Conservation (phyloP, 2,113 vertebrate genomes). For the Limnothrissa miodon region DNA sequence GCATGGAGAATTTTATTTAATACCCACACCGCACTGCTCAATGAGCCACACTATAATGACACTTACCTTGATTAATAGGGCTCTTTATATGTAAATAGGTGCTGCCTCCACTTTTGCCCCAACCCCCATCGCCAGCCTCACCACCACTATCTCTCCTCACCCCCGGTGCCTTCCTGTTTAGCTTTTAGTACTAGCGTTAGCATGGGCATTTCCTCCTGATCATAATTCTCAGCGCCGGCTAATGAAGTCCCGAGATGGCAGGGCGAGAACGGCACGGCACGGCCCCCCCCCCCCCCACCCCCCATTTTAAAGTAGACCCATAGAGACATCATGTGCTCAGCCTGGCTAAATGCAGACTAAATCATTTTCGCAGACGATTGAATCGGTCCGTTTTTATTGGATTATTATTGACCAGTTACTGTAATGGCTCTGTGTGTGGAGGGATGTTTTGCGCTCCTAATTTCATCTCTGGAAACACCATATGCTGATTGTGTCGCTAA, state of each 20-base stretch:
- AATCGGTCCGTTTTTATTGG: slow-evolving; percentile 90
- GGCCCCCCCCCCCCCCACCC: too few relatives aligned
- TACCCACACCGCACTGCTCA: slow-evolving; percentile 90
- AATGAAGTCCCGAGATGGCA: slow-evolving; percentile 79
- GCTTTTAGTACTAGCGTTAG: not conserved
- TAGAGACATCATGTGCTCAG: slow-evolving; percentile 85
- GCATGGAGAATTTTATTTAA: slow-evolving; percentile 91
- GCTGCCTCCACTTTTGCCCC: slow-evolving; percentile 72
- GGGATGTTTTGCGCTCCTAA: slow-evolving; percentile 85
- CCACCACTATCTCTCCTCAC: slow-evolving; percentile 58
- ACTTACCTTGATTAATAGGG: slow-evolving; percentile 97
- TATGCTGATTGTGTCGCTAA: slow-evolving; percentile 66
- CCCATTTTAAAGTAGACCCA: slow-evolving; percentile 75
- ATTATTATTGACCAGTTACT: slow-evolving; percentile 82
- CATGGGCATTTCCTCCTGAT: slow-evolving; percentile 40
- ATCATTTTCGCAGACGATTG: slow-evolving; percentile 88
- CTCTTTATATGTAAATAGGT: slow-evolving; percentile 98
- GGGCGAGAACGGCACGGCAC: slow-evolving; percentile 69
- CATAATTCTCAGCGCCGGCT: slow-evolving; percentile 73
- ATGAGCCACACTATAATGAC: slow-evolving; percentile 95
- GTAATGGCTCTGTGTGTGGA: slow-evolving; percentile 86
- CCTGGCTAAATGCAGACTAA: slow-evolving; percentile 88
- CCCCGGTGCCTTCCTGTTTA: not conserved
- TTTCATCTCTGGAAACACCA: slow-evolving; percentile 87
- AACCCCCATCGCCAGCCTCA: slow-evolving; percentile 72